Conservation (phyloP, 92 coral and sea anemone species). For the Palythoa heliodiscus region DNA sequence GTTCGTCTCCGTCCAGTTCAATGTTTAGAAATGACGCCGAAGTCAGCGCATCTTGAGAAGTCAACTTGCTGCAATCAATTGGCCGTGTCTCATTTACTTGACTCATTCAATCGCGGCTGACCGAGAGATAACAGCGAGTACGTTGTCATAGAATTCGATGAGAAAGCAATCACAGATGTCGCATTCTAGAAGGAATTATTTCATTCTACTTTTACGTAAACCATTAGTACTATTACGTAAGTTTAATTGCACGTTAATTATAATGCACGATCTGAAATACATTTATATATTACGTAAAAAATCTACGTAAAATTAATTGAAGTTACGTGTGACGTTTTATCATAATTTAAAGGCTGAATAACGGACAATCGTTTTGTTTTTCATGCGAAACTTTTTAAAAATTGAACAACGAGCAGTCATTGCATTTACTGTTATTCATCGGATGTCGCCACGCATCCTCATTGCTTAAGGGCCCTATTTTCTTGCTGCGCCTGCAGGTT, state of each 20-base stretch:
- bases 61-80: slow-evolving; percentile 14
- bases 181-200: background rate
- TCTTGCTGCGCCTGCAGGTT: too few relatives aligned
- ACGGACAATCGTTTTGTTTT: too few relatives aligned
- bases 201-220: background rate
- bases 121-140: background rate
- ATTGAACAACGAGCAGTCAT: too few relatives aligned
- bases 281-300: background rate
- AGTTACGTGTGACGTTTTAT: too few relatives aligned
- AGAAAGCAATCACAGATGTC: background rate
- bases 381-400: too few relatives aligned
- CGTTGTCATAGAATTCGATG: background rate
- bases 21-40: slow-evolving; percentile 12
- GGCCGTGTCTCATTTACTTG: background rate
- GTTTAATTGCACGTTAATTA: background rate
- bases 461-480: too few relatives aligned
- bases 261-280: background rate
- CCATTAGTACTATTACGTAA: slow-evolving; percentile 22
- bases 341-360: too few relatives aligned
- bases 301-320: too few relatives aligned
- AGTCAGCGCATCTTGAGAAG: background rate
- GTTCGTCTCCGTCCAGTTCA: slow-evolving; percentile 4
- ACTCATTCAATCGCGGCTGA: background rate
- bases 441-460: too few relatives aligned
- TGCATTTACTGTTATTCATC: too few relatives aligned